Percentiles rank a stretch among this genome's conserved stretches.
Conservation (phyloP, 2,797 vertebrate species). For the Podargus strigoides region DNA sequence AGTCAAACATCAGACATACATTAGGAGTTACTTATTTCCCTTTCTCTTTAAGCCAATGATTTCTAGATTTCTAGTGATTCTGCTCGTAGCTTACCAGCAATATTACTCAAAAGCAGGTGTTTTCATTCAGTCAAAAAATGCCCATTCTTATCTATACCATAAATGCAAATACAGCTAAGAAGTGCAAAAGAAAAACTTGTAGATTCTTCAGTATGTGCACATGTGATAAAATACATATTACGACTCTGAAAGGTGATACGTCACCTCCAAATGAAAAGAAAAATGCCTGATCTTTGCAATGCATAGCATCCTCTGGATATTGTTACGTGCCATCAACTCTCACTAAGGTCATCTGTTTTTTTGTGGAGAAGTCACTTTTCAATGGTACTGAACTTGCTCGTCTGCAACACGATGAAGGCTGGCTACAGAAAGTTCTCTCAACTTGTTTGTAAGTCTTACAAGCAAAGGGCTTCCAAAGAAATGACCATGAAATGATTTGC, state of each 20-base stretch:
- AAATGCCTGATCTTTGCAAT: background rate
- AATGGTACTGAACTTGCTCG: background rate
- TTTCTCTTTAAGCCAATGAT: background rate
- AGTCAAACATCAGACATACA: background rate
- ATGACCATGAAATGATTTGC: background rate
- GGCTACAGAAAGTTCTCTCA: background rate
- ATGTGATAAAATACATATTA: background rate
- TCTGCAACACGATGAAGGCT: background rate
- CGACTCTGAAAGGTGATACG: background rate
- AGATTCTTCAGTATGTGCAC: background rate
- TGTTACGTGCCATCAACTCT: background rate
- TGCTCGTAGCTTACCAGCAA: background rate
- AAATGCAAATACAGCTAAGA: background rate
- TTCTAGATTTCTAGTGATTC: background rate
- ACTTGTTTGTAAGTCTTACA: background rate
- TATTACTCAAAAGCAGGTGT: background rate
- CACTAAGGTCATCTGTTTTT: background rate
- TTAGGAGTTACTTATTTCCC: background rate
- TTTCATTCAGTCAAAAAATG: background rate
- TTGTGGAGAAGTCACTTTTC: background rate
- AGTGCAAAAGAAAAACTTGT: background rate
- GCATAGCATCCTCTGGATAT: background rate
- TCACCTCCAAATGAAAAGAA: background rate
- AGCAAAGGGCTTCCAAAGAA: background rate
- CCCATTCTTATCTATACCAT: background rate